Percentiles rank a stretch among this genome's conserved stretches.
phyloP scores from a whole-genome alignment of 2,113 vertebrate genomes.

The Poeciliopsis turrubarensis region DNA sequence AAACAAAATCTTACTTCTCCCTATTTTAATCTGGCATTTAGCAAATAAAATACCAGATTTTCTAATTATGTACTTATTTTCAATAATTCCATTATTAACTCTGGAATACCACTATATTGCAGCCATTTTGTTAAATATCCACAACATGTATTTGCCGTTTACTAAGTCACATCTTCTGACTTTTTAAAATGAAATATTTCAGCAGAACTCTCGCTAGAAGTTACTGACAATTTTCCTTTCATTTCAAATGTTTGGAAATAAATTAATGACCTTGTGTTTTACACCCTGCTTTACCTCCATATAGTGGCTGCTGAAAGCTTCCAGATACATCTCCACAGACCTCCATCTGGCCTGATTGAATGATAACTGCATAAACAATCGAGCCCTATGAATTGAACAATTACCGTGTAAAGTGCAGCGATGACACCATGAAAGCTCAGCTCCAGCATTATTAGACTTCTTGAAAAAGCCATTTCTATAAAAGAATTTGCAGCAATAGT shows the following conservation, averaged over 20 bases:
- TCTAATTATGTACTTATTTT: too few relatives aligned
- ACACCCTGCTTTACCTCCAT: not conserved
- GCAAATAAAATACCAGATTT: too few relatives aligned
- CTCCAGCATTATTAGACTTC: constrained; percentile 19
- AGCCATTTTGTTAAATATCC: not conserved
- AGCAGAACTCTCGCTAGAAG: not conserved
- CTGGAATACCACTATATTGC: not conserved
- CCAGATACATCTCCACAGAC: not conserved
- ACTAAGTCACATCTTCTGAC: not conserved
- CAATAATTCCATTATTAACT: not conserved
- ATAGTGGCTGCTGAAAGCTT: not conserved
- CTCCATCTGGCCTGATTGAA: constrained; percentile 7
- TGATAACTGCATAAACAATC: constrained; percentile 8
- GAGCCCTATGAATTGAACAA: constrained; percentile 1
- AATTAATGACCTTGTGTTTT: not conserved
- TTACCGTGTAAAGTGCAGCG: constrained; percentile 1
- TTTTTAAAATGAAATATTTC: not conserved
- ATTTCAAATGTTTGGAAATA: not conserved
- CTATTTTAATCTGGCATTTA: too few relatives aligned
- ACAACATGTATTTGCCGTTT: not conserved
- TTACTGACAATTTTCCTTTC: not conserved
- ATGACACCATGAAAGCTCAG: constrained; percentile 1
- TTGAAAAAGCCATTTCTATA: constrained; percentile 16
- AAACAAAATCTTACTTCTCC: too few relatives aligned
- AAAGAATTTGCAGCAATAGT: constrained; percentile 23